phyloP scores from a whole-genome alignment of 2,797 vertebrate genomes.

The Vipera ursinii region DNA sequence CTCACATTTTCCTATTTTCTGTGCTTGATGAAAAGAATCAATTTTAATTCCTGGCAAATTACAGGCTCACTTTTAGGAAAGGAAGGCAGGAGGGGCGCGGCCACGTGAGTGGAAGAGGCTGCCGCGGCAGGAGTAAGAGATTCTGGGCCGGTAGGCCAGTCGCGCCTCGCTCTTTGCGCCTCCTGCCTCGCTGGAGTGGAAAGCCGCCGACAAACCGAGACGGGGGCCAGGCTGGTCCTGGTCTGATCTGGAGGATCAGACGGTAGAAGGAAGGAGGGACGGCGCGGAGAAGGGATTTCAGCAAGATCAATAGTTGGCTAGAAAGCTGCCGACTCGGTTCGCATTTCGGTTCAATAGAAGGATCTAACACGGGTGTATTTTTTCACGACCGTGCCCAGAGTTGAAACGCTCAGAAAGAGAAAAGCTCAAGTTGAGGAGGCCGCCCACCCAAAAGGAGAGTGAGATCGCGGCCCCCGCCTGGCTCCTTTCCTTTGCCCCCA shows the following conservation, averaged over 20 bases:
- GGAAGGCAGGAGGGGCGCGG: background rate
- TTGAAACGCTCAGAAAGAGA: conserved; percentile 32
- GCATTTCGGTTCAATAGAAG: conserved; percentile 26
- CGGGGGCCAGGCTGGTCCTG: background rate
- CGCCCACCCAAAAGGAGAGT: background rate
- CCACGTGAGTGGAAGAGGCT: background rate
- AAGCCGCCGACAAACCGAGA: background rate
- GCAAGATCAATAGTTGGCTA: conserved; percentile 44
- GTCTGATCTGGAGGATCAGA: background rate
- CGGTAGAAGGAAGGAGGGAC: background rate
- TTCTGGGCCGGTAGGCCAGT: background rate
- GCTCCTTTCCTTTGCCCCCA: background rate
- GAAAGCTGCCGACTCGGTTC: conserved; percentile 41
- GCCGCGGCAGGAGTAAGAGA: background rate
- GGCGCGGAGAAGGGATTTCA: background rate
- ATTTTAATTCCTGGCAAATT: conserved; percentile 82
- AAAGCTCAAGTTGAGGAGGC: background rate
- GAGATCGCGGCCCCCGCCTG: background rate
- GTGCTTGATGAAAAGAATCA: conserved; percentile 81
- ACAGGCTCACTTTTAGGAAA: conserved; percentile 73
- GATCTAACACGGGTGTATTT: background rate
- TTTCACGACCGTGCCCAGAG: conserved; percentile 23
- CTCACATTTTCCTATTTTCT: conserved; percentile 78
- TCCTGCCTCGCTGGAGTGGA: background rate
- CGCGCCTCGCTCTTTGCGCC: background rate